Base-by-base conservation (phyloP, 2,888 invertebrate species). In the Ceramica pisi region DNA sequence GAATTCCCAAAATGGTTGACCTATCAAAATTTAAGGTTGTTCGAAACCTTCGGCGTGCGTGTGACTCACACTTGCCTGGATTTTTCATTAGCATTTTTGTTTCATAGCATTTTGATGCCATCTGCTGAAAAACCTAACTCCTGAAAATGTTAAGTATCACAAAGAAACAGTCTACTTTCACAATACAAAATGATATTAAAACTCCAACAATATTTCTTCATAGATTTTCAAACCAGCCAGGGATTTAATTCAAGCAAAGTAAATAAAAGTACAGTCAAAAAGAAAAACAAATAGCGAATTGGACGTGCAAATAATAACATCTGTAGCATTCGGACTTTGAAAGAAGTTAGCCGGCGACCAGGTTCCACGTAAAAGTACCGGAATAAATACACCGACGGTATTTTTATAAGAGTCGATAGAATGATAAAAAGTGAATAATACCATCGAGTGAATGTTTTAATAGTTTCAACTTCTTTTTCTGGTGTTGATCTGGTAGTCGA, bases 341-440 rank as follows among this genome's bases (percentile, higher is more conserved):
- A 85, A 85, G 85, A 85, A 85, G 86, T 85, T 84, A 65, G 80
- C 75, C 83, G 84, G 80, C 86, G 85, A 84, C 86, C 86, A 88
- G 90, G 89, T 92, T 87, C 93, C 88, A 90, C 89, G 93, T 93
- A 94, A 92, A 91, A 92, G 91, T 92, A 92, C 93, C 92, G 93
- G 93, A 93, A 94, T 94, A 94, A 92, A 94, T 93, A 92, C 89
- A 90, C 88, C 73, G 87, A 82, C 86, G 87, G 90, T 91, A 92
- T 93, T 92, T 92, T n/a, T n/a, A n/a, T n/a, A 89, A 87, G 87
- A 89, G 89, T 88, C 85, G 83, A 89, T 88, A 74, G 53, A 86
- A 68, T 71, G 12, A 38, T 63, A 51, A 9, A 46, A 91, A 90
- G 93, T 14, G 83, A 90, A 48, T 89, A 67, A 75, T 78, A 90